phyloP scores from a whole-genome alignment of 2,797 vertebrate genomes.

The Leucoraja ocellata region DNA sequence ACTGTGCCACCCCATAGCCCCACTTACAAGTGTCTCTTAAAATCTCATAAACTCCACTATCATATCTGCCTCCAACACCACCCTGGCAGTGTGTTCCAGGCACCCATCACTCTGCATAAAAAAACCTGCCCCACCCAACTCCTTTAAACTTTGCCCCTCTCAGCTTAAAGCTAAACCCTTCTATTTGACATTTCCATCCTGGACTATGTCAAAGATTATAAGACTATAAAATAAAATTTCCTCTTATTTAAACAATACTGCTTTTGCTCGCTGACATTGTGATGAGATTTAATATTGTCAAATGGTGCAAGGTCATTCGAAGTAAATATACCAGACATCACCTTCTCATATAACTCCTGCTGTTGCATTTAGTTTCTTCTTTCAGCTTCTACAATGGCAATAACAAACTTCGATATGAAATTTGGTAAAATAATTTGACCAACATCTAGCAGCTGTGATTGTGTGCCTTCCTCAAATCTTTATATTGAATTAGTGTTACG shows the following conservation, averaged over 20 bases:
- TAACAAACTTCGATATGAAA: not conserved
- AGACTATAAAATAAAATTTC: too few species aligned
- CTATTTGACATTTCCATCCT: too few species aligned
- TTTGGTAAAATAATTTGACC: not conserved
- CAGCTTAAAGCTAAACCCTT: too few species aligned
- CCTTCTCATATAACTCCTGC: not conserved
- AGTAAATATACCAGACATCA: not conserved
- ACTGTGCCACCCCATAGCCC: too few species aligned
- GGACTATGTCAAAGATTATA: too few species aligned
- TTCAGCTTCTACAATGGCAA: not conserved
- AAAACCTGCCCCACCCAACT: too few species aligned
- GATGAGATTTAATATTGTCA: not conserved
- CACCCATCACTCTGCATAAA: too few species aligned
- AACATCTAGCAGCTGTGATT: not conserved
- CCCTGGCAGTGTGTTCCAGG: too few species aligned
- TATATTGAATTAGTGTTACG: not conserved
- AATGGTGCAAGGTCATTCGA: not conserved
- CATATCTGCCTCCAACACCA: too few species aligned
- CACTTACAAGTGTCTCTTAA: too few species aligned
- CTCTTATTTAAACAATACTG: not conserved
- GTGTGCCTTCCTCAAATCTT: not conserved
- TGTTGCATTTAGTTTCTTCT: not conserved
- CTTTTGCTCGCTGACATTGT: not conserved
- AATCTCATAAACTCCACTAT: too few species aligned
- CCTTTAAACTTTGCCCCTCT: too few species aligned